Conservation (phyloP, 2,888 invertebrate genomes). For the Eustalomyia histrio region DNA sequence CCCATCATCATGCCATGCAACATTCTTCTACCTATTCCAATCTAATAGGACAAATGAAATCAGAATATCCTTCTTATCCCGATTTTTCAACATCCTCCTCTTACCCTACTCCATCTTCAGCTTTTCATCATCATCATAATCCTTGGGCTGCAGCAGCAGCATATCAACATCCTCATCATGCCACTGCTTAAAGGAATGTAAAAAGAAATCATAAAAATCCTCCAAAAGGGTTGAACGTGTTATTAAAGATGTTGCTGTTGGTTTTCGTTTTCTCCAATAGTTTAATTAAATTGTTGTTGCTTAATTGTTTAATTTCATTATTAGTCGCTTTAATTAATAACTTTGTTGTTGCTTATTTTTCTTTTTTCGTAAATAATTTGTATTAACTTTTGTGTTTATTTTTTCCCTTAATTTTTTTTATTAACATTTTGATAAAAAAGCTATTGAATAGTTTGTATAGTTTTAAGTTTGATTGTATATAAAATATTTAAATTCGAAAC, state of each 20-base stretch:
- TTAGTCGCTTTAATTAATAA: conserved; percentile 33
- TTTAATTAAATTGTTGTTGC: conserved; percentile 45
- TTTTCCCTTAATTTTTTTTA: conserved; percentile 25
- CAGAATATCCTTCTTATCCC: conserved; percentile 73
- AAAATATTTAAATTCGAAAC: conserved; percentile 12
- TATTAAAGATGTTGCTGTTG: conserved; percentile 30
- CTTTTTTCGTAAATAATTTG: conserved; percentile 8
- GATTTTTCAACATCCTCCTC: conserved; percentile 70
- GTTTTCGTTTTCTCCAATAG: conserved; percentile 18
- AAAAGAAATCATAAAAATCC: neutral
- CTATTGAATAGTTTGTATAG: conserved; percentile 44
- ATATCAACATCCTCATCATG: conserved; percentile 73
- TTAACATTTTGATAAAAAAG: conserved; percentile 31
- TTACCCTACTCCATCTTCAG: conserved; percentile 67
- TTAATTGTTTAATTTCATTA: conserved; percentile 41
- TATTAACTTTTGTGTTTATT: conserved; percentile 21
- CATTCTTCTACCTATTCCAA: conserved; percentile 66
- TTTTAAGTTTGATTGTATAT: conserved; percentile 58
- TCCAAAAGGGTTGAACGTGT: conserved; percentile 37
- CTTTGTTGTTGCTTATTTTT: conserved; percentile 50
- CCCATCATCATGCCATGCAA: conserved; percentile 51
- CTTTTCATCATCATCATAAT: conserved; percentile 69
- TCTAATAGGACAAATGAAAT: conserved; percentile 72
- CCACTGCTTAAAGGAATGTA: conserved; percentile 67
- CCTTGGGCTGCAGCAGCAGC: conserved; percentile 74